Evolutionary conservation across 2,113 vertebrate genomes (phyloP), one percentile per base, ranked within the genome.

Genomic region (Dissostichus mawsoni): DNA sequence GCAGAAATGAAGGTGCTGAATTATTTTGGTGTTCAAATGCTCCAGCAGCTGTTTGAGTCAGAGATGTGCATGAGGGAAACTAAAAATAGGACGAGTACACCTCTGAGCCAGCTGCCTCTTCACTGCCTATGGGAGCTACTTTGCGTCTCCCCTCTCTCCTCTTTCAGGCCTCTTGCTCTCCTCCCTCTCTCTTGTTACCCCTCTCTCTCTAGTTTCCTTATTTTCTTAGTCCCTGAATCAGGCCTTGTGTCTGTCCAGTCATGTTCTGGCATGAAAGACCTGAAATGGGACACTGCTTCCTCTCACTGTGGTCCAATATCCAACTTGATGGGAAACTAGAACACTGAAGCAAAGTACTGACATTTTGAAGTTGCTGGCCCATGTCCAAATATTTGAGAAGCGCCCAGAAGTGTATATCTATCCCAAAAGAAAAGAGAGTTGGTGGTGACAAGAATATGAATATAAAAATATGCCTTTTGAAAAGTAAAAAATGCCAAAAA

Each of bases 41-140:
- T 90, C 74, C 81, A 61, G 93, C 92, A 95, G 94, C 92, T 93
- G 91, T 91, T 89, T 89, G 80, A 92, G 87, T 83, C 84, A 81
- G 85, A 87, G 88, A 91, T 84, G 79, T 79, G 84, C 76, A 88
- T 80, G 79, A 73, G 83, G 78, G 78, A 91, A 86, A 90, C 92
- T 93, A 94, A 93, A 94, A 93, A 94, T 95, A 95, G 93, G 91
- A 87, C 47, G 16, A 23, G 63, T 83, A 91, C 86, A 93, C 91
- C 88, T 90, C 90, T 74, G 89, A 89, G 89, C 93, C 93, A 94
- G 93, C 91, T 94, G 92, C 89, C 84, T 92, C 89, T 80, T 88
- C 75, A 33, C 81, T 89, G 87, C 91, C 88, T 92, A 81, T 87
- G 90, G 87, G 92, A 92, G 85, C 77, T 82, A 80, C 81, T 88